phyloP scores from a whole-genome alignment of 2,888 invertebrate species.

The Ophioninae sp. region DNA sequence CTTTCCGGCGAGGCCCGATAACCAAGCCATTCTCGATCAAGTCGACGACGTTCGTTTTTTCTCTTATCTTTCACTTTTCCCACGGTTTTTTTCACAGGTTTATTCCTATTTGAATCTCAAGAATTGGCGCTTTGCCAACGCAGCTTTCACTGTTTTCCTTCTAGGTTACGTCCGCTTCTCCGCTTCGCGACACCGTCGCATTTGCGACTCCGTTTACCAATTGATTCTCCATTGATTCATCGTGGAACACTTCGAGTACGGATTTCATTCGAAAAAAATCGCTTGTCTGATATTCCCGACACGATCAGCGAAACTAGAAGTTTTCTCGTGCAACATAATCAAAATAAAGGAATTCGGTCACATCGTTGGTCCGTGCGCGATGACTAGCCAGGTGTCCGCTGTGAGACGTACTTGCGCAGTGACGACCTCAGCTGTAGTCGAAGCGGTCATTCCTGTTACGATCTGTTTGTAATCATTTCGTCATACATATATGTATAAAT shows the following conservation, averaged over 20 bases:
- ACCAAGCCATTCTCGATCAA: slow-evolving; percentile 85
- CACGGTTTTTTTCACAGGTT: not conserved
- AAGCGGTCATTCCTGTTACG: not conserved
- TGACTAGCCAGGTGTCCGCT: not conserved
- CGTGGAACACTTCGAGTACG: not conserved
- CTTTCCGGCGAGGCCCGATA: slow-evolving; percentile 87
- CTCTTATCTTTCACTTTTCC: not conserved
- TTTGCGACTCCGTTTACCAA: not conserved
- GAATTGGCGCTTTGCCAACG: not conserved
- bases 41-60: not conserved
- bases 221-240: not conserved
- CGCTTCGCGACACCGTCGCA: not conserved
- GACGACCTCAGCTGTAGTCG: not conserved
- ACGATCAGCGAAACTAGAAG: not conserved
- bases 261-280: not conserved
- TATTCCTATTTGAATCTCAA: slow-evolving; percentile 3
- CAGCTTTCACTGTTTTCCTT: slow-evolving; percentile 34
- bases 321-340: not conserved
- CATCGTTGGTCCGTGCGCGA: not conserved
- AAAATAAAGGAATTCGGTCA: not conserved
- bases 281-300: not conserved
- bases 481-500: not conserved
- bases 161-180: slow-evolving; percentile 21
- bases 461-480: not conserved
- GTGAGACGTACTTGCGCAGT: not conserved